A percentile compares a stretch with the other conserved stretches of the same genome.
These are phyloP conservation scores for Ibidorhyncha struthersii DNA, from an alignment of 2,113 vertebrate genomes.

Conservation along the genomic window DNA sequence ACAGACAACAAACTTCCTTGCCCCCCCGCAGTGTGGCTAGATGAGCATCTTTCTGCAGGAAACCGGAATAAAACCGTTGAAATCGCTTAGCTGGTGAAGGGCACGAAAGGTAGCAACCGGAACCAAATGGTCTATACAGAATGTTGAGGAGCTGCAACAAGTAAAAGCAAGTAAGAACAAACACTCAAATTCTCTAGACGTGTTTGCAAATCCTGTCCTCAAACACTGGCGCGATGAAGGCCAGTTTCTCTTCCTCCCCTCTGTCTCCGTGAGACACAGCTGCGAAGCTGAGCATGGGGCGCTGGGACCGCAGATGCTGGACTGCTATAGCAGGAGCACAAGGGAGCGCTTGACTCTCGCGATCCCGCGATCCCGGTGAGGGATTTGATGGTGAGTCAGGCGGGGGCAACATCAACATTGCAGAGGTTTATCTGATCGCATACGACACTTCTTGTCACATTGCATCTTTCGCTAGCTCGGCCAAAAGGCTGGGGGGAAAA, in stretches of 20 bases:
- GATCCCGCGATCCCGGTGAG: fast-evolving
- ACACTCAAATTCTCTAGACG: fast-evolving
- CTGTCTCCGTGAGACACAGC: not conserved
- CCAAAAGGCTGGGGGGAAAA: not conserved
- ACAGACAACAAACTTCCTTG: not conserved
- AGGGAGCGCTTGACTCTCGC: not conserved
- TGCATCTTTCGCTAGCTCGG: not conserved
- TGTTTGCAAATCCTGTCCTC: not conserved
- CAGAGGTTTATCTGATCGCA: not conserved
- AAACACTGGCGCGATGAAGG: not conserved
- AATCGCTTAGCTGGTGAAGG: not conserved
- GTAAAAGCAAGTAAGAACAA: not conserved
- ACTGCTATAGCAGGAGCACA: not conserved
- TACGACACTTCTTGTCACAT: not conserved
- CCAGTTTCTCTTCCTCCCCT: not conserved
- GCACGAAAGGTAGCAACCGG: not conserved
- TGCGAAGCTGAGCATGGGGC: not conserved
- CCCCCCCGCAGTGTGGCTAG: not conserved
- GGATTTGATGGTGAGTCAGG: not conserved
- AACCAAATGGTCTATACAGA: not conserved
- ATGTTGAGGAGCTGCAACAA: not conserved
- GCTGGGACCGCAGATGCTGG: not conserved
- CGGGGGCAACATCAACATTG: fast-evolving
- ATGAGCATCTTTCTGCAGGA: not conserved
- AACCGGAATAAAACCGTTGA: not conserved